Conservation (phyloP, 2,113 vertebrate genomes). For the Hemiscyllium ocellatum region DNA sequence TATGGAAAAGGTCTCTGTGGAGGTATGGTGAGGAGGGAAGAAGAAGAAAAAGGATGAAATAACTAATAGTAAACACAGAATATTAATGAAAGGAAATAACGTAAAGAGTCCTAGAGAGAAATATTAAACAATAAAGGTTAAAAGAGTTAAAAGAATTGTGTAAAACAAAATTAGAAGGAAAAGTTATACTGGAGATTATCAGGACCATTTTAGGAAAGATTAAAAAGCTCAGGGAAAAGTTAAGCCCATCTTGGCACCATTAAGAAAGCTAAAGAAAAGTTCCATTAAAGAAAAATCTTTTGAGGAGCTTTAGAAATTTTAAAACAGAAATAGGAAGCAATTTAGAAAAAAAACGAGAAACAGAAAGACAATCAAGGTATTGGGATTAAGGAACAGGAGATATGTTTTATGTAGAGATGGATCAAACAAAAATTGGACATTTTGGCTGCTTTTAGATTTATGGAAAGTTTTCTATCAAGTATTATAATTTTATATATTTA, state of each 20-base stretch:
- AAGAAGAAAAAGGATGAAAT: not conserved
- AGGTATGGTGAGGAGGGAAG: not conserved
- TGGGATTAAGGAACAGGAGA: not conserved
- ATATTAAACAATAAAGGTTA: not conserved
- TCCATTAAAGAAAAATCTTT: too few species aligned
- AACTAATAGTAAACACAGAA: not conserved
- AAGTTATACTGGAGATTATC: not conserved
- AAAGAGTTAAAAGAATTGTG: not conserved
- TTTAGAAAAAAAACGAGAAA: not conserved
- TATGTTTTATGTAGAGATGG: not conserved
- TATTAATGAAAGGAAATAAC: not conserved
- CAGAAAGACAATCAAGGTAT: not conserved
- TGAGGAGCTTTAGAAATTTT: not conserved
- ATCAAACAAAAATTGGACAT: not conserved
- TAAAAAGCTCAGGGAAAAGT: not conserved
- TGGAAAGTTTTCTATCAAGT: not conserved
- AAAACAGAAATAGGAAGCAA: not conserved
- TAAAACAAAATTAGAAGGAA: not conserved
- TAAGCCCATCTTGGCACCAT: not conserved
- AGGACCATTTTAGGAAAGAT: not conserved
- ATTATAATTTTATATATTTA: not conserved
- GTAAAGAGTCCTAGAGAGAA: not conserved
- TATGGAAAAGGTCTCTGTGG: not conserved
- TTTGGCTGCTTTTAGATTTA: not conserved
- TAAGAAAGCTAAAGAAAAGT: not conserved